Evolutionary conservation across 2,888 invertebrate species (phyloP), one percentile per base, ranked within the genome.

Genomic region (Orchesellides sinensis): DNA sequence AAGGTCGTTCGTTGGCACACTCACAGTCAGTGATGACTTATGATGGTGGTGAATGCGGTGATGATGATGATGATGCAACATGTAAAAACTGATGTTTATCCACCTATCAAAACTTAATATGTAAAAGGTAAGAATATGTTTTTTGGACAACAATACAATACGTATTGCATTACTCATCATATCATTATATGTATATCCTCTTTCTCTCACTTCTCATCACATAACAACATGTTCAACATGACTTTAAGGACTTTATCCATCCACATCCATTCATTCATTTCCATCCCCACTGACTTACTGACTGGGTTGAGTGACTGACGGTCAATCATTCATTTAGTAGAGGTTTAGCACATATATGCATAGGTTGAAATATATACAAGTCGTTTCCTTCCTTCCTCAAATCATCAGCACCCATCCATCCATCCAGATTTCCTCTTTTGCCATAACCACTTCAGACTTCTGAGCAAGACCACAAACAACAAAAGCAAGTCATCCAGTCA

Each of bases 401-500:
- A 25, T 19, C 54, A 40, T 40, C 40, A 40, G 10, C 40, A 5
- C n/a, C 40, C 40, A 14, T 8, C 40, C 21, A 40, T 40, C 23
- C 54, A 54, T 59, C 59, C 59, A 56, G 52, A 10, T 8, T 35
- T 35, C n/a, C 6, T 54, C 23, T 21, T 54, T 54, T 12, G 6
- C 8, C 8, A n/a, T 47, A 17, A 12, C 5, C 5, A 35, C 35
- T 35, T 35, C 35, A 35, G 35, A 8, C 49, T 21, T 6, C 17
- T 54, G 21, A 19, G 17, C 49, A 23, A 4, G 10, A 68, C 68
- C 14, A 17, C 23, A 66, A 63, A 65, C 40, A 68, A 69, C 68
- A 78, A 78, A 78, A 78, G 78, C 78, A 70, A 78, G 78, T 78
- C 78, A 78, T 83, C 83, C 68, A 61, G 79, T 79, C 70, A 70